Percentiles rank a stretch among this genome's conserved stretches.
phyloP scores from a whole-genome alignment of 2,797 vertebrate species.

The Balearica regulorum region DNA sequence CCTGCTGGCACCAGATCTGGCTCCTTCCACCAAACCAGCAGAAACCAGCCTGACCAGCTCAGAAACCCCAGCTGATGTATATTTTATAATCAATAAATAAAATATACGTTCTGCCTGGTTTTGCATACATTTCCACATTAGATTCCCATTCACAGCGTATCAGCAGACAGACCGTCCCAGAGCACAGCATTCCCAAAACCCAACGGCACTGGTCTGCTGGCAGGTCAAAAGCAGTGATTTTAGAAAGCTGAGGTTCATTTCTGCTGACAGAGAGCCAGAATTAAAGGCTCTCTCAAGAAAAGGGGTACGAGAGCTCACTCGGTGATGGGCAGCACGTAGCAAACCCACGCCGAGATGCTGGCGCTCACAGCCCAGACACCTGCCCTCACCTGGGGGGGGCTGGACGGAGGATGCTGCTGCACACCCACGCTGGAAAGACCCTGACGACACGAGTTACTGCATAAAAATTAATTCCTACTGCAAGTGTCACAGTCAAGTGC shows the following conservation, averaged over 20 bases:
- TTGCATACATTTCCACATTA: background rate
- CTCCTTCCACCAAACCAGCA: background rate
- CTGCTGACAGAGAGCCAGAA: background rate
- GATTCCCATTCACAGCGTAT: background rate
- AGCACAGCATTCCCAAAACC: background rate
- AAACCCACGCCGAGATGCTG: background rate
- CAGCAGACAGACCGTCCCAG: fast-evolving
- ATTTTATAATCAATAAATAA: background rate
- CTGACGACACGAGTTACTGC: background rate
- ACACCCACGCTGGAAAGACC: background rate
- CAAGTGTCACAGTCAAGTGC: fast-evolving
- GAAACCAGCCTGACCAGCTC: background rate
- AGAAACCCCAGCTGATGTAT: background rate
- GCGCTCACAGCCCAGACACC: background rate
- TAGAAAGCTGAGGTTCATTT: background rate
- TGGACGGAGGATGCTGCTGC: background rate
- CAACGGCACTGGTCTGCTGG: fast-evolving
- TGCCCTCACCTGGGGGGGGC: fast-evolving
- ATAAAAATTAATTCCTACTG: background rate
- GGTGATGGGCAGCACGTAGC: background rate
- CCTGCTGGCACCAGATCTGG: background rate
- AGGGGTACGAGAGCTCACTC: background rate
- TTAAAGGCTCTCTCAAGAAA: background rate
- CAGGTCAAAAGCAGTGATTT: background rate
- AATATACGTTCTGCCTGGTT: background rate